A percentile compares a stretch with the other conserved stretches of the same genome.
Evolutionary conservation across 2,113 vertebrate genomes (phyloP).

Genomic region (Cheilinus undulatus): DNA sequence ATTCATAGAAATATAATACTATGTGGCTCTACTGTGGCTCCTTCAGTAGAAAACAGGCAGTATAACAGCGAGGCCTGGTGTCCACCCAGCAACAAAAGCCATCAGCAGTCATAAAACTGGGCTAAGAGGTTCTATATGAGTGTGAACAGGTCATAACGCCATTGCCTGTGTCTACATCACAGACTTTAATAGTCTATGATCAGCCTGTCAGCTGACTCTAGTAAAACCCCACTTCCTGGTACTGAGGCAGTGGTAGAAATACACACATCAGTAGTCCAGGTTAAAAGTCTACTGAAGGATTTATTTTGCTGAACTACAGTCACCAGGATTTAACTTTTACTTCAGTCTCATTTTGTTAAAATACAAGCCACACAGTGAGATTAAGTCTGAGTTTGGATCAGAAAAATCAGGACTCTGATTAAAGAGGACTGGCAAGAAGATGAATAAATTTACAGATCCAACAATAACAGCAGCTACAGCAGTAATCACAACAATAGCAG

Average conservation of each 20-base stretch:
- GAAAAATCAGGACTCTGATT: too few relatives aligned
- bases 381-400: too few relatives aligned
- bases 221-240: slow-evolving; percentile 57
- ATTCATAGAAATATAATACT: slow-evolving; percentile 5
- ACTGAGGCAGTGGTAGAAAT: slow-evolving; percentile 5
- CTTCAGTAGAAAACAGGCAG: slow-evolving; percentile 13
- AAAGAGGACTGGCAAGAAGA: too few relatives aligned
- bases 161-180: slow-evolving; percentile 62
- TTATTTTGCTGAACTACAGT: too few relatives aligned
- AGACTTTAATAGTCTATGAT: slow-evolving; percentile 60
- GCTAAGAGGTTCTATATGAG: slow-evolving; percentile 55
- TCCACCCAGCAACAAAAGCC: slow-evolving; percentile 68
- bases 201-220: slow-evolving; percentile 28
- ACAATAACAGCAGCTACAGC: too few relatives aligned
- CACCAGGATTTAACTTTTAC: too few relatives aligned
- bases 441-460: too few relatives aligned
- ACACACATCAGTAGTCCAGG: neutral
- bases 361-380: too few relatives aligned
- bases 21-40: neutral
- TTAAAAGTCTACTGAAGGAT: neutral
- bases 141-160: slow-evolving; percentile 70
- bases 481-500: too few relatives aligned
- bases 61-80: slow-evolving; percentile 21
- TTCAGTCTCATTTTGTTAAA: too few relatives aligned
- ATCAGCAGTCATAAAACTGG: slow-evolving; percentile 61